A percentile compares a stretch with the other conserved stretches of the same genome.
Conservation (phyloP, 2,888 invertebrate genomes). For the Melipona beecheii region DNA sequence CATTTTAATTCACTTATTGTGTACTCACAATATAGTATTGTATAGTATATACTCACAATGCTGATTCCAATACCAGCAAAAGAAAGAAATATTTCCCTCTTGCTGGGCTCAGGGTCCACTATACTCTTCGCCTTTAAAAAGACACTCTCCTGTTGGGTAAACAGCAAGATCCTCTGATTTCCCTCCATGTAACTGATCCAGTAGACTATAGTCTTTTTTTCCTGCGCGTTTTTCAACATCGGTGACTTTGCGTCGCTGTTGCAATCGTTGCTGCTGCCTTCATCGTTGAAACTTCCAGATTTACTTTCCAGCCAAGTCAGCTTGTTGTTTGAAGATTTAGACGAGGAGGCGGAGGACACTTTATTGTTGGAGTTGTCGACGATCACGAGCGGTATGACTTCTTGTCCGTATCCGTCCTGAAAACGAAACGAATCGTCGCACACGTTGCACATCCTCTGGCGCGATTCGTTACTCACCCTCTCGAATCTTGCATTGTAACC, state of each 20-base stretch:
- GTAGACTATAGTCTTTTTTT: slow-evolving; percentile 90
- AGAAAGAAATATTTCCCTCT: slow-evolving; percentile 89
- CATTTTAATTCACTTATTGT: neutral
- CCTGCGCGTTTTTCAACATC: slow-evolving; percentile 85
- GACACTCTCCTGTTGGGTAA: slow-evolving; percentile 91
- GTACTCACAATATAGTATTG: too few species aligned
- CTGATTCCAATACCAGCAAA: slow-evolving; percentile 89
- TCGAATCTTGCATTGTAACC: slow-evolving; percentile 90
- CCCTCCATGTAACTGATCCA: slow-evolving; percentile 93
- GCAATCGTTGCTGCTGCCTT: slow-evolving; percentile 83
- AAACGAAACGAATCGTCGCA: slow-evolving; percentile 59
- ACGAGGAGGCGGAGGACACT: slow-evolving; percentile 6
- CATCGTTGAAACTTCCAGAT: slow-evolving; percentile 37
- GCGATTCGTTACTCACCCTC: slow-evolving; percentile 84
- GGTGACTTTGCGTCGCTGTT: slow-evolving; percentile 66
- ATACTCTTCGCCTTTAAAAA: slow-evolving; percentile 77
- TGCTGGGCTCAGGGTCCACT: slow-evolving; percentile 89
- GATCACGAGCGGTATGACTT: slow-evolving; percentile 87
- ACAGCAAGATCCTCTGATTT: slow-evolving; percentile 89
- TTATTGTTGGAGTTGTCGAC: slow-evolving; percentile 68
- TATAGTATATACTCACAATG: slow-evolving; percentile 81
- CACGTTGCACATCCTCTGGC: neutral
- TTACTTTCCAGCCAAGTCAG: slow-evolving; percentile 51
- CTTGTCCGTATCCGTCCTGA: slow-evolving; percentile 87
- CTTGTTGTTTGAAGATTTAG: slow-evolving; percentile 44